phyloP scores from a whole-genome alignment of 2,888 invertebrate genomes.

The Agrotis puta region DNA sequence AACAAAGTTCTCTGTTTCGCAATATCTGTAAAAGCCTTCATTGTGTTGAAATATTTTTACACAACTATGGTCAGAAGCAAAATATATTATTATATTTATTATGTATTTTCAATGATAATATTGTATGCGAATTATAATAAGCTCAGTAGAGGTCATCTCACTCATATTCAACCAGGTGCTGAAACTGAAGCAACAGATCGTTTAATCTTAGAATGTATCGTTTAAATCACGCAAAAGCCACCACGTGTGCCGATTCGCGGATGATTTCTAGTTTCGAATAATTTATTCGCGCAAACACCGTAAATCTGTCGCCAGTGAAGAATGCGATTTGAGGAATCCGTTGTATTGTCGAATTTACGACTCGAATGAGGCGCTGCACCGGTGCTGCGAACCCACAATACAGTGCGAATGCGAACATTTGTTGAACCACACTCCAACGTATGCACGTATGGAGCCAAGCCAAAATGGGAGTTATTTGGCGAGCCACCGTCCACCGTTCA shows the following conservation, averaged over 20 bases:
- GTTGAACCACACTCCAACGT: constrained; percentile 64
- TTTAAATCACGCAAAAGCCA: constrained; percentile 27
- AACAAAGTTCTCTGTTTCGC: neutral
- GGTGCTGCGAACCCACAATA: constrained; percentile 38
- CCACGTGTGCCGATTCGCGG: constrained; percentile 21
- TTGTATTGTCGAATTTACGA: constrained; percentile 68
- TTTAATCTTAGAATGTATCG: constrained; percentile 24
- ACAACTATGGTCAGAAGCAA: neutral
- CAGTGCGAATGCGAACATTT: constrained; percentile 61
- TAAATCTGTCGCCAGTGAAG: constrained; percentile 57
- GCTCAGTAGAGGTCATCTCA: neutral
- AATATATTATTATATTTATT: no score
- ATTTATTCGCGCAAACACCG: constrained; percentile 56
- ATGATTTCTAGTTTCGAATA: constrained; percentile 41
- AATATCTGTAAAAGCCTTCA: neutral
- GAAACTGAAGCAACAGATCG: neutral
- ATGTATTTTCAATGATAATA: neutral
- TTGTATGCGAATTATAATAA: neutral
- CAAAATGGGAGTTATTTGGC: constrained; percentile 68
- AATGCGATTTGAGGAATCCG: constrained; percentile 66
- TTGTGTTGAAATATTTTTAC: neutral
- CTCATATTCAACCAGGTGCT: neutral
- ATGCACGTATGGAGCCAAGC: constrained; percentile 75
- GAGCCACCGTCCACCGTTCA: constrained; percentile 66
- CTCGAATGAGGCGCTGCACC: constrained; percentile 52